These are phyloP conservation scores for Eidolon dupreanum DNA, from an alignment of 2,797 vertebrate genomes.

Conservation along the genomic window DNA sequence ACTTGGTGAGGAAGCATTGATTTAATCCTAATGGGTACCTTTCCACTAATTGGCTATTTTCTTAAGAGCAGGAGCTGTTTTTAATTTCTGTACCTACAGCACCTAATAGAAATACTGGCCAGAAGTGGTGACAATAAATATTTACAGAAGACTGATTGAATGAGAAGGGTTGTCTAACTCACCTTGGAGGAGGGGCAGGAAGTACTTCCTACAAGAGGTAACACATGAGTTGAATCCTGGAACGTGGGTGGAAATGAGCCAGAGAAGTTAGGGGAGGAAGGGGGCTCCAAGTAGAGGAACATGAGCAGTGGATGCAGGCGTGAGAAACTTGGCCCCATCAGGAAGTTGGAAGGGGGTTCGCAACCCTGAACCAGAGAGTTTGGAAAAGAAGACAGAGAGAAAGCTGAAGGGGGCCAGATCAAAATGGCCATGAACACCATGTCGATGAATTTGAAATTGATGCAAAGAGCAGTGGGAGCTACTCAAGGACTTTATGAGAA, in stretches of 20 bases:
- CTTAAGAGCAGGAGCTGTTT: not conserved
- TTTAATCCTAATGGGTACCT: not conserved
- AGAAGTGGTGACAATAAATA: not conserved
- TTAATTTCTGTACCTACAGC: not conserved
- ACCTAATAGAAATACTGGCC: not conserved
- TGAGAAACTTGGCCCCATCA: not conserved
- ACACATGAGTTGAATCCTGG: not conserved
- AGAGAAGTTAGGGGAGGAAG: not conserved
- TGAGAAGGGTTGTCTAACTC: not conserved
- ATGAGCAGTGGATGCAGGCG: not conserved
- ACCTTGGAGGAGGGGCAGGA: not conserved
- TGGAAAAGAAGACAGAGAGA: not conserved
- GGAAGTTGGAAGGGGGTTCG: not conserved
- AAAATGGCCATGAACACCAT: not conserved
- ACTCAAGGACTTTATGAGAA: not conserved
- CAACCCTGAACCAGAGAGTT: not conserved
- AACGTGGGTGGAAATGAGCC: not conserved
- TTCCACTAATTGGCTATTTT: conserved; percentile 5
- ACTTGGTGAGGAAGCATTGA: not conserved
- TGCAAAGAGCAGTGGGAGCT: not conserved
- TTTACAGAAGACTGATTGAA: not conserved
- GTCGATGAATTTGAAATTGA: conserved; percentile 2
- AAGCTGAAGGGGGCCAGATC: not conserved
- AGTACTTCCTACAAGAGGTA: not conserved
- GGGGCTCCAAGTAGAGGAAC: not conserved